Base-by-base conservation (phyloP, 2,113 vertebrate species). In the Spheniscus mendiculus region DNA sequence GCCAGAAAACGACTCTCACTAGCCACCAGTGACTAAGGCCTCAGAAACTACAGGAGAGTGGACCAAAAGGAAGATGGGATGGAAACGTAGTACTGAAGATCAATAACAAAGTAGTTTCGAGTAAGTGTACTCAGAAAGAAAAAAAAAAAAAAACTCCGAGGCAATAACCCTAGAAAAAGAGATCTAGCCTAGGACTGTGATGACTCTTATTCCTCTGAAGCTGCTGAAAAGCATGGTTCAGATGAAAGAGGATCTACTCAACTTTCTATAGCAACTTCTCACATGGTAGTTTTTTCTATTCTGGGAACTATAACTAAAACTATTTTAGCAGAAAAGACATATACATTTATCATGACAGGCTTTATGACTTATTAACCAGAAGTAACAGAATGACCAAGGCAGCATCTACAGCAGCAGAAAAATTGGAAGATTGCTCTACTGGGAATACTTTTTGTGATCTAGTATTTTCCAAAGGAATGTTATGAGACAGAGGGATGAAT, bases 361-460 rank as follows among this genome's bases (percentile, higher is more conserved):
- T 94, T 96, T 95, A 86, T 90, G 87, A 82, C 83, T 95, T 96
- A 91, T 47, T 94, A 94, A 95, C 63, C 72, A 95, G 59, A 91
- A 94, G 73, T 38, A 91, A 83, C 76, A 91, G 67, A 95, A 96
- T 81, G 83, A 91, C 77, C 87, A 55, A 91, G 63, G 67, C 83
- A 96, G 80, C 83, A 81, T 89, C 80, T 81, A 81, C 55, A 91
- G 77, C 73, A 91, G 87, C 61, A 91, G 77, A 94, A 94, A 91
- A 92, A 83, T 4, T 55, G 55, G 59, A 87, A 71, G 47, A 84
- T 81, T 61, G 73, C 23, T 81, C n/a, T 71, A 30, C 65, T 67
- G 83, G 77, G 81, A 92, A 89, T 84, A 78, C n/a, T 92, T 89
- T 73, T 70, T 91, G 69, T 78, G 94, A 89, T 87, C 59, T 89